A percentile compares a stretch with the other conserved stretches of the same genome.
Conservation (phyloP, 2,888 invertebrate species). For the Stramonita haemastoma region DNA sequence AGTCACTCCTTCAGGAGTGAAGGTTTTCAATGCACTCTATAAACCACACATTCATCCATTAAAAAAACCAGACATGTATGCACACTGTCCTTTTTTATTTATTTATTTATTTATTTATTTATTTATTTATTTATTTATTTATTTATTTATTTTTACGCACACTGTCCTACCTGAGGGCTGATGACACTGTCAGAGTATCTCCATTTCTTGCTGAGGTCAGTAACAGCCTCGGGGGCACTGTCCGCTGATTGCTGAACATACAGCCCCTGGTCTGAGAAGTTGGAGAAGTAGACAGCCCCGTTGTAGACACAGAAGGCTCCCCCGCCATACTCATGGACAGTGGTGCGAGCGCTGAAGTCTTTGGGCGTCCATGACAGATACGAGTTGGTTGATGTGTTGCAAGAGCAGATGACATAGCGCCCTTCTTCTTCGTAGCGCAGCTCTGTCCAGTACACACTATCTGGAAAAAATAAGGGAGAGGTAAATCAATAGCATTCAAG, state of each 20-base stretch:
- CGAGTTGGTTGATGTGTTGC: constrained; percentile 50
- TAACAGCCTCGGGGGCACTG: constrained; percentile 60
- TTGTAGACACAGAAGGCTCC: constrained; percentile 73
- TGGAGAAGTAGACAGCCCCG: constrained; percentile 72
- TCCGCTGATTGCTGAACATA: constrained; percentile 65
- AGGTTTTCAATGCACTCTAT: too few relatives aligned
- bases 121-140: background rate
- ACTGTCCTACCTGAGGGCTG: constrained; percentile 57
- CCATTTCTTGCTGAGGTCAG: constrained; percentile 60
- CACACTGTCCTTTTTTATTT: background rate
- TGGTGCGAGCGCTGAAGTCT: constrained; percentile 71
- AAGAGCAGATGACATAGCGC: constrained; percentile 71
- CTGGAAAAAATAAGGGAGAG: constrained; percentile 46
- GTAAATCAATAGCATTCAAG: too few relatives aligned
- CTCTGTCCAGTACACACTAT: constrained; percentile 74
- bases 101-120: background rate
- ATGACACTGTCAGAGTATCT: constrained; percentile 71
- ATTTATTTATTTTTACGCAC: background rate
- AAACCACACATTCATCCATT: background rate
- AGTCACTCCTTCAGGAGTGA: too few relatives aligned
- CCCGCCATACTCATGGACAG: constrained; percentile 79
- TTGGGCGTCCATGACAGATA: constrained; percentile 67
- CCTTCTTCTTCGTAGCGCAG: constrained; percentile 71
- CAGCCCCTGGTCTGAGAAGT: constrained; percentile 72
- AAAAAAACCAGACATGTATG: background rate